A percentile compares a stretch with the other conserved stretches of the same genome.
phyloP scores from a whole-genome alignment of 2,113 vertebrate genomes.

The Eulemur rufifrons region DNA sequence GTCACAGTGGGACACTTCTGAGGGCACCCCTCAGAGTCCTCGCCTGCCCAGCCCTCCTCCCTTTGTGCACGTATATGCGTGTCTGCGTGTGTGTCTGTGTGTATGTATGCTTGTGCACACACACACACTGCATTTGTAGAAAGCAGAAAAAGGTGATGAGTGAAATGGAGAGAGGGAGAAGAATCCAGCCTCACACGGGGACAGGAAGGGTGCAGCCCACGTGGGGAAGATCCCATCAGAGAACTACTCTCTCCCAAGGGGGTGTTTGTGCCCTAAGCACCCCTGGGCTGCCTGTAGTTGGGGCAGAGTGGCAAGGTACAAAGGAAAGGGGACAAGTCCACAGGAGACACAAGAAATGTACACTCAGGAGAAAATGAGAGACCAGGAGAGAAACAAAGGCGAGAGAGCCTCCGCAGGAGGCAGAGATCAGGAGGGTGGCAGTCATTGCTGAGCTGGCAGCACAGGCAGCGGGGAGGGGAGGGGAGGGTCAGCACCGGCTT shows the following conservation, averaged over 20 bases:
- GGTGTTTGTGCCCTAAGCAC: neutral
- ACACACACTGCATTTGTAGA: neutral
- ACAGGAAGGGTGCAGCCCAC: neutral
- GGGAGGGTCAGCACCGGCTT: conserved; percentile 10
- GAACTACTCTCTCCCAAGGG: neutral
- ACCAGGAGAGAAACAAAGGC: neutral
- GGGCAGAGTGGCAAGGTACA: neutral
- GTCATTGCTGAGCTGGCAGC: conserved; percentile 52
- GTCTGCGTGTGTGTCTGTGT: neutral
- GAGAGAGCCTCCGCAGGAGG: neutral
- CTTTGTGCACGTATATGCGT: neutral
- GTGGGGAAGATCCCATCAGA: neutral
- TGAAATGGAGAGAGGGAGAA: neutral
- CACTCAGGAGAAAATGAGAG: conserved; percentile 1
- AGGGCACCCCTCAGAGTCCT: neutral
- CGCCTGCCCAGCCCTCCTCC: neutral
- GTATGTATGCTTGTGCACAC: too few relatives aligned
- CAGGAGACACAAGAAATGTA: neutral
- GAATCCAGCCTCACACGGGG: neutral
- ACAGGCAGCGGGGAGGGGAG: neutral
- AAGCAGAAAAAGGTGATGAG: neutral
- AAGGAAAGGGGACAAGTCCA: neutral
- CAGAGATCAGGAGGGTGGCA: neutral
- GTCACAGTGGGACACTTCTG: too few relatives aligned
- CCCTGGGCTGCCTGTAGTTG: neutral